These are phyloP conservation scores for Patella ulyssiponensis DNA, from an alignment of 2,888 invertebrate species.

Conservation along the genomic window DNA sequence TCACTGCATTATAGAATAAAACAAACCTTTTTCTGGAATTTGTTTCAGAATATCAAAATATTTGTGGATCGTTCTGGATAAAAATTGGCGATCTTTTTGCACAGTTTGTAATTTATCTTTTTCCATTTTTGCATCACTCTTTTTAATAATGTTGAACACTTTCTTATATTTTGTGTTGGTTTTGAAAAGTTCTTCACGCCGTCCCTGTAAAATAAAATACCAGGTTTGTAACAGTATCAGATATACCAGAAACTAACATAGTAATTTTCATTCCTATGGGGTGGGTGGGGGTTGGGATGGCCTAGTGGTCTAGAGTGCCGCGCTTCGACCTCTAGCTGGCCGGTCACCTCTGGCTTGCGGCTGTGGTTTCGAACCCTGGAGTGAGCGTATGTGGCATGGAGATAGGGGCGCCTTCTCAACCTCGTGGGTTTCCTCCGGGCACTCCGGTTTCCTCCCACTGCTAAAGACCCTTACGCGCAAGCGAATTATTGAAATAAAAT, in stretches of 20 bases:
- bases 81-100: slow-evolving; percentile 88
- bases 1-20: no score
- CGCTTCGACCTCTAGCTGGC: no score
- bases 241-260: not conserved
- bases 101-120: slow-evolving; percentile 67
- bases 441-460: no score
- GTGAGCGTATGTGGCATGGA: no score
- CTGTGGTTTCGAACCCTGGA: no score
- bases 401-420: no score
- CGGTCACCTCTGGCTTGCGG: no score
- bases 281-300: no score
- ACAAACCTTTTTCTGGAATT: slow-evolving; percentile 73
- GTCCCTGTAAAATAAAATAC: slow-evolving; percentile 73
- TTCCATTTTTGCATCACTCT: slow-evolving; percentile 78
- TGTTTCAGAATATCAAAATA: slow-evolving; percentile 87
- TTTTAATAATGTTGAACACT: slow-evolving; percentile 90
- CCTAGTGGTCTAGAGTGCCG: no score
- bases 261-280: not conserved
- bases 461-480: no score
- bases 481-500: no score
- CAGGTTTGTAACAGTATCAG: slow-evolving; percentile 3
- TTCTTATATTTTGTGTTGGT: slow-evolving; percentile 91
- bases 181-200: slow-evolving; percentile 89
- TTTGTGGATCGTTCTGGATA: slow-evolving; percentile 88
- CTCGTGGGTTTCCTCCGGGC: no score